A percentile compares a stretch with the other conserved stretches of the same genome.
These are phyloP conservation scores for Neomicropteryx cornuta DNA, from an alignment of 1,140 invertebrate genomes.

Conservation along the genomic window DNA sequence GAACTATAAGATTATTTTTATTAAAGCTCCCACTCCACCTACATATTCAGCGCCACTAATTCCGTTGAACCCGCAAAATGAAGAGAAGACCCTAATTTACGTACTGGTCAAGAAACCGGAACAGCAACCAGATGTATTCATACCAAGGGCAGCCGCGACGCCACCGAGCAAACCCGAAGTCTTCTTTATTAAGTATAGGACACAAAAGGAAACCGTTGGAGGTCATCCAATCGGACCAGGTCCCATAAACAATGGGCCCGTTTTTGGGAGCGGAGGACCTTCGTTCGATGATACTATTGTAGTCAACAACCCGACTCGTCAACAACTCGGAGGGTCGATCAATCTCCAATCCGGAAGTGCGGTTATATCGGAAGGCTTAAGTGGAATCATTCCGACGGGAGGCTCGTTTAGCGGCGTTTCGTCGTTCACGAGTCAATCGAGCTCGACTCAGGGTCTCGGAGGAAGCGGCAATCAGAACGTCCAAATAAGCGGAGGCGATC, in stretches of 20 bases:
- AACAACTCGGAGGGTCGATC: no score
- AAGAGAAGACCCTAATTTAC: constrained; percentile 68
- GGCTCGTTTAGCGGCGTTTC: no score
- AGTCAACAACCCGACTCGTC: no score
- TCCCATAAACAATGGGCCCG: constrained; percentile 6
- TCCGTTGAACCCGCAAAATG: constrained; percentile 54
- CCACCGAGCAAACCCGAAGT: constrained; percentile 57
- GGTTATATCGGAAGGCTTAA: no score
- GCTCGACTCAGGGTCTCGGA: no score
- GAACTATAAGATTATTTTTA: constrained; percentile 71
- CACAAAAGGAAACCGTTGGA: constrained; percentile 23
- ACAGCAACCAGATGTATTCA: constrained; percentile 52
- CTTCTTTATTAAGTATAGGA: constrained; percentile 56
- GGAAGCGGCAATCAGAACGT: no score
- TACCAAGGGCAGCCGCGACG: constrained; percentile 56
- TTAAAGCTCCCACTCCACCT: constrained; percentile 60
- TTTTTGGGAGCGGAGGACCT: not conserved
- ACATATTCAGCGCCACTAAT: constrained; percentile 55
- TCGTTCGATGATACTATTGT: no score
- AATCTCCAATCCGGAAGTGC: no score
- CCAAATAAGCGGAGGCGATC: no score
- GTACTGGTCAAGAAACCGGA: constrained; percentile 67
- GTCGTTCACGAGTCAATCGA: no score
- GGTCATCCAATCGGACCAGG: constrained; percentile 21
- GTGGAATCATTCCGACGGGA: no score